These are phyloP conservation scores for Graptemys geographica DNA, from an alignment of 2,797 vertebrate species.

Conservation along the genomic window DNA sequence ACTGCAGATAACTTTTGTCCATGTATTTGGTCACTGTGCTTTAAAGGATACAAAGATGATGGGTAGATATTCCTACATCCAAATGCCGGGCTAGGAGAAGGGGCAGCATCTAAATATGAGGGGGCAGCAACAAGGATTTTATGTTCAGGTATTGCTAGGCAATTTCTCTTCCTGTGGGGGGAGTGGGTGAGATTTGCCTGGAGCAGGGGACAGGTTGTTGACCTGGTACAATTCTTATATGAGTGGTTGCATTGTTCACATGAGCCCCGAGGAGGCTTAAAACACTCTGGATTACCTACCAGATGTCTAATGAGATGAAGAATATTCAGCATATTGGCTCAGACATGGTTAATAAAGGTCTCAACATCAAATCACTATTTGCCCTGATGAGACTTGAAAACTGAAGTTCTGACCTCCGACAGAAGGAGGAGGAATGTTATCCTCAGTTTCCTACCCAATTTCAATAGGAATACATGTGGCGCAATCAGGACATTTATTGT, in stretches of 20 bases:
- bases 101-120: background rate
- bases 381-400: background rate
- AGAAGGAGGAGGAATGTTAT: background rate
- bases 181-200: background rate
- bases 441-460: background rate
- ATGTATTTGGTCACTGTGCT: background rate
- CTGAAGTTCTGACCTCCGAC: too few species aligned
- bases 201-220: background rate
- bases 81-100: fast-evolving
- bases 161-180: background rate
- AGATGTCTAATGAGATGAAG: background rate
- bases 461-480: background rate
- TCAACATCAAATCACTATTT: background rate
- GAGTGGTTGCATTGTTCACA: background rate
- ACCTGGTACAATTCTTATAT: background rate
- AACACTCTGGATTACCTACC: background rate
- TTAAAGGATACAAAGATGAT: background rate
- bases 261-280: background rate
- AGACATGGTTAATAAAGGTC: background rate
- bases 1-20: background rate
- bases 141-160: background rate
- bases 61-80: fast-evolving
- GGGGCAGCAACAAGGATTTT: background rate
- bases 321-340: background rate
- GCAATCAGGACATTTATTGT: background rate